Base-by-base conservation (phyloP, 2,888 invertebrate species). In the Zonitis immaculata region DNA sequence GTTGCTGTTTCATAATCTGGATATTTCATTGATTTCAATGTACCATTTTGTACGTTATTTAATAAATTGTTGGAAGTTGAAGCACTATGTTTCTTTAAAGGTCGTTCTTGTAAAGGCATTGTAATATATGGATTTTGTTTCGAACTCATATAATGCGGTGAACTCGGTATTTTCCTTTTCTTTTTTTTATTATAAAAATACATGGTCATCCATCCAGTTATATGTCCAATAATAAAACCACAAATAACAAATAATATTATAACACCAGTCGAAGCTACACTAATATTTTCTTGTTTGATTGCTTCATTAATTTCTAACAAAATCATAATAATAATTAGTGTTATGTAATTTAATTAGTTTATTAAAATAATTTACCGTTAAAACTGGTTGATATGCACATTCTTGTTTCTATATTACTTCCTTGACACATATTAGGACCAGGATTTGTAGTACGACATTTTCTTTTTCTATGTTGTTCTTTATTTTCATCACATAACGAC, bases 41-140 rank as follows among this genome's bases (percentile, higher is more conserved):
- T 72, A 49, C 71, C 68, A 52, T 68, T 67, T 47, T 61, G 58
- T 18, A 61, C 45, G 54, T 70, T 67, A 51, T 70, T 67, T 39
- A 67, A 54, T 56, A 68, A 67, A 54, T 73, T 74, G 55, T 73
- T 75, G 16, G 78, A 76, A 14, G 76, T 76, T 68, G 66, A 76
- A 62, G 77, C 76, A 65, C 54, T 69, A 32, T 65, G 65, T 50
- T 70, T 68, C 47, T 70, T 70, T 11, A 77, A 71, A 60, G 82
- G 80, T 68, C 88, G 86, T 73, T 91, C 90, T 71, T 88, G 88
- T 55, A 90, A 77, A 0, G 91, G 91, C 42, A 91, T 86, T 20
- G 89, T 86, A 56, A 90, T 89, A 73, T 91, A 91, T 59, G 89
- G 87, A 72, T 91, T 91, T 68, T 88, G 89, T 68, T 89, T 89